phyloP scores from a whole-genome alignment of 2,797 vertebrate genomes.

The Xenentodon cancila region DNA sequence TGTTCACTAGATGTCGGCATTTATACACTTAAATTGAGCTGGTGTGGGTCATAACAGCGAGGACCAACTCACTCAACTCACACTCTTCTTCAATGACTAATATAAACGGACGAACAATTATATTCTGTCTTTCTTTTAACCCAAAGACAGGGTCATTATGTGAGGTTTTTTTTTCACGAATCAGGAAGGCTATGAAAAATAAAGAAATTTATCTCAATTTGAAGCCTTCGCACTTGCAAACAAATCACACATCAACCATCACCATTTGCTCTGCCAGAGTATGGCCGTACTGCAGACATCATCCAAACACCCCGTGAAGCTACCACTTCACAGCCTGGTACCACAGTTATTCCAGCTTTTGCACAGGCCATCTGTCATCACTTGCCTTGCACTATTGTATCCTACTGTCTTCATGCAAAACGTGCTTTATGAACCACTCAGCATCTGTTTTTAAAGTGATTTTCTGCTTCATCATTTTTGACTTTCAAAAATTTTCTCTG shows the following conservation, averaged over 20 bases:
- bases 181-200: conserved; percentile 1
- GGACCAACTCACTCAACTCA: no score
- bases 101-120: not conserved
- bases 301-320: conserved; percentile 33
- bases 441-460: conserved; percentile 55
- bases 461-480: conserved; percentile 38
- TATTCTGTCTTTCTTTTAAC: not conserved
- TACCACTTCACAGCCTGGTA: conserved; percentile 62
- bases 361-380: conserved; percentile 71
- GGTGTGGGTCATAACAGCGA: not conserved
- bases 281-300: conserved; percentile 12
- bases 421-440: conserved; percentile 53
- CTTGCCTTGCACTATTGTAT: conserved; percentile 41
- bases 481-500: conserved; percentile 34
- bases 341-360: conserved; percentile 56
- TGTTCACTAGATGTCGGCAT: conserved; percentile 49
- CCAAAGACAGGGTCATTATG: not conserved
- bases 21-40: not conserved
- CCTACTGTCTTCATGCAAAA: conserved; percentile 54
- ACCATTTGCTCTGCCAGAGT: conserved; percentile 16
- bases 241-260: conserved; percentile 8
- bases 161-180: not conserved
- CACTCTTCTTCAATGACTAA: no score
- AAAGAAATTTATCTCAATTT: not conserved
- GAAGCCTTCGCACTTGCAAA: not conserved